Conservation (phyloP, 2,888 invertebrate genomes). For the Didymodactylos carnosus region DNA sequence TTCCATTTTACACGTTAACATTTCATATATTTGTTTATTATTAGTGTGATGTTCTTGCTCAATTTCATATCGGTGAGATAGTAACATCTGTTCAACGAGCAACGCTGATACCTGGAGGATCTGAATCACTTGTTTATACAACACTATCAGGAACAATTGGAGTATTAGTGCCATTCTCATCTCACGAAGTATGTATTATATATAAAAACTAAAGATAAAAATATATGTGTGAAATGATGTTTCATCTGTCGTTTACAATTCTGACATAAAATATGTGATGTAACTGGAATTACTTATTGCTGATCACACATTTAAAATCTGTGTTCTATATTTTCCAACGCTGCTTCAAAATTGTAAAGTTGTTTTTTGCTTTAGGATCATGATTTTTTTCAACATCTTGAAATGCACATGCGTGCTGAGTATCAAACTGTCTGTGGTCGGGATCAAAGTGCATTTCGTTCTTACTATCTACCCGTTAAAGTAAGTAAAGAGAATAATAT, state of each 20-base stretch:
- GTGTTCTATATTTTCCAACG: too few relatives aligned
- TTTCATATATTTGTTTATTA: slow-evolving; percentile 15
- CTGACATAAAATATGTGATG: not conserved
- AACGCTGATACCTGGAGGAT: slow-evolving; percentile 90
- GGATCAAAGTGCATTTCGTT: slow-evolving; percentile 86
- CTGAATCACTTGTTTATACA: slow-evolving; percentile 83
- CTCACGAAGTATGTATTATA: slow-evolving; percentile 34
- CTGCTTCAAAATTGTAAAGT: not conserved
- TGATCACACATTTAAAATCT: not conserved
- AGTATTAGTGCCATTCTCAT: slow-evolving; percentile 34
- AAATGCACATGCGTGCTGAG: slow-evolving; percentile 98
- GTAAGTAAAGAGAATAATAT: slow-evolving; percentile 38
- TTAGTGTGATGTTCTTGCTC: slow-evolving; percentile 55
- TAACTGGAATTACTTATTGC: not conserved
- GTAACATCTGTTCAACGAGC: slow-evolving; percentile 85
- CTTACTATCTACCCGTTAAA: slow-evolving; percentile 90
- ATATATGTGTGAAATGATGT: not conserved
- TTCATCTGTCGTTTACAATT: not conserved
- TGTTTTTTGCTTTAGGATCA: slow-evolving; percentile 49
- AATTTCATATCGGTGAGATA: slow-evolving; percentile 86
- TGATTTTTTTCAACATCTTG: slow-evolving; percentile 94
- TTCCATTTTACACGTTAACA: not conserved
- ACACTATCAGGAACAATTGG: slow-evolving; percentile 69
- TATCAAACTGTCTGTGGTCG: slow-evolving; percentile 84
- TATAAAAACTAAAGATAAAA: too few relatives aligned